phyloP scores from a whole-genome alignment of 2,113 vertebrate genomes.

The Regulus satrapa region DNA sequence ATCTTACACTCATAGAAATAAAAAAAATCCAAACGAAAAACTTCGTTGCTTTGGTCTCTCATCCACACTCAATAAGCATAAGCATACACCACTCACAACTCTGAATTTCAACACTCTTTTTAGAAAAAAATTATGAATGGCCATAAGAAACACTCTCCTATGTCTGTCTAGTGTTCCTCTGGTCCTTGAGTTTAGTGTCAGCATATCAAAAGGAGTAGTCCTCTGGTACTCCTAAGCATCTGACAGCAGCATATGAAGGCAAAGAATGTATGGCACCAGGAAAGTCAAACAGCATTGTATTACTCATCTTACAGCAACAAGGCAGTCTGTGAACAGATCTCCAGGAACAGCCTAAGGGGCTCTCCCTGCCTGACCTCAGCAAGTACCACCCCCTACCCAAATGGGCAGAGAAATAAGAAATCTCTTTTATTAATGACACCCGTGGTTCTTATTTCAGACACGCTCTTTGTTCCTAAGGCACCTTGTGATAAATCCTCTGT shows the following conservation, averaged over 20 bases:
- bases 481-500: constrained; percentile 16
- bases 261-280: not conserved
- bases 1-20: not conserved
- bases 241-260: not conserved
- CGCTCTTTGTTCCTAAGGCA: constrained; percentile 30
- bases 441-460: constrained; percentile 2
- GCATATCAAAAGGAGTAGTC: not conserved
- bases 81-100: not conserved
- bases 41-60: not conserved
- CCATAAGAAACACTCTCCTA: not conserved
- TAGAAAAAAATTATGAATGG: not conserved
- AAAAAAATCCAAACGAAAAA: not conserved
- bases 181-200: not conserved
- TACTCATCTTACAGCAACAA: not conserved
- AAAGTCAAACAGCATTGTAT: not conserved
- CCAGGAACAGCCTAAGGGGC: not conserved
- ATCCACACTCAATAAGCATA: not conserved
- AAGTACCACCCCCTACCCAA: not conserved
- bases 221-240: not conserved
- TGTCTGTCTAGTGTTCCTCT: not conserved
- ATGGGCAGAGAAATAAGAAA: not conserved
- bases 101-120: not conserved
- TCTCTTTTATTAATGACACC: not conserved
- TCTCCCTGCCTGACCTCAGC: not conserved
- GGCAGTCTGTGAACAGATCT: not conserved